Conservation (phyloP, 23 tunicate species). For the Ascidia mentula region DNA sequence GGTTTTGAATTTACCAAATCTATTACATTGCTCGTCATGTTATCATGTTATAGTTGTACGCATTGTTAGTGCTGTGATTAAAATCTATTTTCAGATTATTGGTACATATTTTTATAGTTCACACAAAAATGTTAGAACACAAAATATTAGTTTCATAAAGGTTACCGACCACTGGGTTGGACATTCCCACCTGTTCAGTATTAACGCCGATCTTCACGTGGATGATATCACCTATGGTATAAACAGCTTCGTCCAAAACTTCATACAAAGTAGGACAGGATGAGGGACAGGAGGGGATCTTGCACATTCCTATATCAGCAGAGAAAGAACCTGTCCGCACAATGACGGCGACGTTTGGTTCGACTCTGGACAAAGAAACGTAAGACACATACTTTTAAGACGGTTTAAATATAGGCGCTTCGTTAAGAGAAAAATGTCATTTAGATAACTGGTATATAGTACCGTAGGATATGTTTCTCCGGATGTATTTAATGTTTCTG, state of each 20-base stretch:
- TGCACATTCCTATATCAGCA: neutral
- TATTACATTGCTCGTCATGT: no score
- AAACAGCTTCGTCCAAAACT: constrained; percentile 3
- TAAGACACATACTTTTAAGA: neutral
- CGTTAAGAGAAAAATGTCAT: neutral
- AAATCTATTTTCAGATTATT: no score
- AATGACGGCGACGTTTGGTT: neutral
- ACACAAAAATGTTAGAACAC: no score
- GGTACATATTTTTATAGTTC: no score
- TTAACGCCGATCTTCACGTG: neutral
- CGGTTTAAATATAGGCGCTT: neutral
- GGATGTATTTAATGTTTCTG: no score
- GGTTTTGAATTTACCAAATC: no score
- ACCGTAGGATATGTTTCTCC: no score
- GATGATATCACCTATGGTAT: constrained; percentile 11
- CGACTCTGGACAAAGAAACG: neutral
- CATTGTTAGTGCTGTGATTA: no score
- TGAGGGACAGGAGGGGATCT: neutral
- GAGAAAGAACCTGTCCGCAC: neutral
- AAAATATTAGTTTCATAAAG: no score
- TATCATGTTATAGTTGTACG: no score
- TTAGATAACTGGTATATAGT: neutral
- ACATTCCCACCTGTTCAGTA: neutral
- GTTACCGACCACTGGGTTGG: no score
- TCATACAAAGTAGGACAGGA: neutral